Conservation (phyloP, 1,140 invertebrate species). For the Drosophila trapezifrons region DNA sequence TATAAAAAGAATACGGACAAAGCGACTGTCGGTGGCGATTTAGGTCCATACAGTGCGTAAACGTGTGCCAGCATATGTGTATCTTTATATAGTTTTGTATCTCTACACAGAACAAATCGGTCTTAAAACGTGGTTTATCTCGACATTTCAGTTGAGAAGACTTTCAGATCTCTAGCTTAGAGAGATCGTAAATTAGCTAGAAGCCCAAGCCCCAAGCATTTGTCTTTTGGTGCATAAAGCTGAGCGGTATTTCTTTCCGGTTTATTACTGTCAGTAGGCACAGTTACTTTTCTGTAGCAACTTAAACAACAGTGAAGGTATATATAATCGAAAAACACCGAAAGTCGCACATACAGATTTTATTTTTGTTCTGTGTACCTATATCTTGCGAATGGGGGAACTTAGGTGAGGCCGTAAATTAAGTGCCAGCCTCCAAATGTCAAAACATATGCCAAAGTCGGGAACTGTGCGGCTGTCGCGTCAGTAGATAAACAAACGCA, state of each 20-base stretch:
- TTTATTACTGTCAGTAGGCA: too few relatives aligned
- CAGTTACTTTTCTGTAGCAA: too few relatives aligned
- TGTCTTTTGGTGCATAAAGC: too few relatives aligned
- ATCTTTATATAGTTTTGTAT: neutral
- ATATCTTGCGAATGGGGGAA: slow-evolving; percentile 7
- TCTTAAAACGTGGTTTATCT: neutral
- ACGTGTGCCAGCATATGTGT: neutral
- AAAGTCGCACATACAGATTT: neutral
- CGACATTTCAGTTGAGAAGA: too few relatives aligned
- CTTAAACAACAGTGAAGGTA: too few relatives aligned
- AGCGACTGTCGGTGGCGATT: slow-evolving; percentile 2
- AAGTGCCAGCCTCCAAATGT: slow-evolving; percentile 71
- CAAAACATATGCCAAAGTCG: slow-evolving; percentile 65
- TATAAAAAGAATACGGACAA: too few relatives aligned
- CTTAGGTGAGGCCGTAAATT: slow-evolving; percentile 68
- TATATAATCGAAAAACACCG: too few relatives aligned
- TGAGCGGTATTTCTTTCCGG: too few relatives aligned
- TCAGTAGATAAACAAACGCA: slow-evolving; percentile 50
- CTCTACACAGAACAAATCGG: neutral
- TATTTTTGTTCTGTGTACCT: neutral
- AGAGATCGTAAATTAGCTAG: too few relatives aligned
- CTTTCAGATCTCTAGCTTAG: too few relatives aligned
- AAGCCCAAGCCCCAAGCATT: too few relatives aligned
- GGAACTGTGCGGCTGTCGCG: slow-evolving; percentile 44
- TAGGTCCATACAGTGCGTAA: slow-evolving; percentile 5